phyloP scores from a whole-genome alignment of 2,888 invertebrate species.

The Chesias legatella region DNA sequence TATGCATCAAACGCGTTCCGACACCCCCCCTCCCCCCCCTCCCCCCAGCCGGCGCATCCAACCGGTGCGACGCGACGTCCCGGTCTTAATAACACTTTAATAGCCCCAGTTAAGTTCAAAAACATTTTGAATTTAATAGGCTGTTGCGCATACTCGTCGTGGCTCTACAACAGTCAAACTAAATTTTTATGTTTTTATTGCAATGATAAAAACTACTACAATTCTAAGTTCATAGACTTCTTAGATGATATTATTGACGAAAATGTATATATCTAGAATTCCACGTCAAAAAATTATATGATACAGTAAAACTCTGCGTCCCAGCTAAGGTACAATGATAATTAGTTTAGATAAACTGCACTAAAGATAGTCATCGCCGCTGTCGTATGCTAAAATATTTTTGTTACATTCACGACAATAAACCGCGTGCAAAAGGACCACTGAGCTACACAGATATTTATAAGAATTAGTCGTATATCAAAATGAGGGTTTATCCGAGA shows the following conservation, averaged over 20 bases:
- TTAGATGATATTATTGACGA: too few relatives aligned
- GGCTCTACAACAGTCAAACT: constrained; percentile 44
- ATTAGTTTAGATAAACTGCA: constrained; percentile 19
- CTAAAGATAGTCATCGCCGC: constrained; percentile 12
- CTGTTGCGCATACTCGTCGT: constrained; percentile 29
- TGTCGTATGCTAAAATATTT: constrained; percentile 7
- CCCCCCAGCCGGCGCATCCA: constrained; percentile 36
- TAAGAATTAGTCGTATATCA: constrained; percentile 15
- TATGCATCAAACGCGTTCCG: constrained; percentile 72
- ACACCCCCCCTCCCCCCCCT: constrained; percentile 39
- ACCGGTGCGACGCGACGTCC: constrained; percentile 40
- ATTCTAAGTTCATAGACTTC: too few relatives aligned
- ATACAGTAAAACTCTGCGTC: constrained; percentile 1
- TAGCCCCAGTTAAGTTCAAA: constrained; percentile 52
- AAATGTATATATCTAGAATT: too few relatives aligned
- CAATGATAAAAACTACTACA: constrained; percentile 20
- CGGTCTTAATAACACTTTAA: constrained; percentile 54
- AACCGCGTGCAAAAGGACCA: constrained; percentile 22
- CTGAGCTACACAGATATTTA: constrained; percentile 7
- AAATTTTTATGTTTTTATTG: constrained; percentile 32
- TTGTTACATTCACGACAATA: constrained; percentile 14
- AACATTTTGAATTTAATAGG: constrained; percentile 50
- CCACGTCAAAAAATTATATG: neutral
- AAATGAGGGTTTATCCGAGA: constrained; percentile 21
- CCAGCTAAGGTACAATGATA: constrained; percentile 14